Percentiles rank a stretch among this genome's conserved stretches.
These are phyloP conservation scores for Helarctos malayanus DNA, from an alignment of 2,797 vertebrate species.

Conservation along the genomic window DNA sequence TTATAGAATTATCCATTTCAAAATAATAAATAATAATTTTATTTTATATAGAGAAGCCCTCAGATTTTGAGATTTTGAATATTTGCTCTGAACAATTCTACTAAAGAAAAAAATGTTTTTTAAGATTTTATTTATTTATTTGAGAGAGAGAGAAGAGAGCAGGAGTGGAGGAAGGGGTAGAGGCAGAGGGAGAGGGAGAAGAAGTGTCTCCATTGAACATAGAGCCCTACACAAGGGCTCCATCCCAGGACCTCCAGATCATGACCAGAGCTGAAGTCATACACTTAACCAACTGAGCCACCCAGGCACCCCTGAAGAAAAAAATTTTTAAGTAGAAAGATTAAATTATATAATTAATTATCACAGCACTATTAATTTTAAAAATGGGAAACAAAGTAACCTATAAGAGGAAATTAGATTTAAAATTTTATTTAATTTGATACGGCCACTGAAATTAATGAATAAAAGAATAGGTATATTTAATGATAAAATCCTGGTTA, in stretches of 20 bases:
- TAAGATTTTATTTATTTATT: neutral
- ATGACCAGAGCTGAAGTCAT: neutral
- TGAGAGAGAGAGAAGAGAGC: neutral
- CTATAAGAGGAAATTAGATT: neutral
- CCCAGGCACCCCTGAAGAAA: neutral
- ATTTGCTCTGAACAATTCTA: constrained; percentile 9
- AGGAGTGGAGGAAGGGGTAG: neutral
- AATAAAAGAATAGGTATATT: neutral
- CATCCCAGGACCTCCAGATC: neutral
- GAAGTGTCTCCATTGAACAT: neutral
- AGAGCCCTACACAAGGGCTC: neutral
- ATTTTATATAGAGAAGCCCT: neutral
- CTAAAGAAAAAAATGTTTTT: neutral
- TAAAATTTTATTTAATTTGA: neutral
- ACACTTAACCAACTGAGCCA: neutral
- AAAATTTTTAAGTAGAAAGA: neutral
- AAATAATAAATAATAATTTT: constrained; percentile 12
- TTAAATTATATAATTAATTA: neutral
- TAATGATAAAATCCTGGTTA: neutral
- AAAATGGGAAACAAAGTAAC: neutral
- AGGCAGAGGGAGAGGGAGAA: neutral
- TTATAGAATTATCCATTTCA: neutral
- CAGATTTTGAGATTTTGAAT: neutral
- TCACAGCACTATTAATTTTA: neutral
- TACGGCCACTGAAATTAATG: neutral